Evolutionary conservation across 2,113 vertebrate species (phyloP).

Genomic region (Psittacula cyanocephala): DNA sequence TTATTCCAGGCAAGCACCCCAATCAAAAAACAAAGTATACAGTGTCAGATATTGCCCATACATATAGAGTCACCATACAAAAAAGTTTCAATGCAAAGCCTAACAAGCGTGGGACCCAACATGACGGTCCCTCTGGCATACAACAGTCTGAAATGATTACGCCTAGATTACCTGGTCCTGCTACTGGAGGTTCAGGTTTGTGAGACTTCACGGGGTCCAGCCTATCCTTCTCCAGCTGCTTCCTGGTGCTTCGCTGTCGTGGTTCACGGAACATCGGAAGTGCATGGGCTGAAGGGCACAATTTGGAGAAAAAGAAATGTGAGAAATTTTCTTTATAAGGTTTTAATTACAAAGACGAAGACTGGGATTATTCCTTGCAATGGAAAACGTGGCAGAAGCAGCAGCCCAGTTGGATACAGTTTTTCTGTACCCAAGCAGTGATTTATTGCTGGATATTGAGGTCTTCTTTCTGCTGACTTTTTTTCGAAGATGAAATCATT

Average conservation of each 20-base stretch:
- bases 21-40: background rate
- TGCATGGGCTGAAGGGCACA: slow-evolving; percentile 84
- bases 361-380: background rate
- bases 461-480: background rate
- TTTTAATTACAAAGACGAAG: background rate
- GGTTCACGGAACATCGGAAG: slow-evolving; percentile 99
- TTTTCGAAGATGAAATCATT: background rate
- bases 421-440: background rate
- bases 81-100: background rate
- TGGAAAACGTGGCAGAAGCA: background rate
- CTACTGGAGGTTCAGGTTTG: slow-evolving; percentile 95
- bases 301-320: background rate
- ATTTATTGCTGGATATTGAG: background rate
- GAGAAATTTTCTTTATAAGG: background rate
- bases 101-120: background rate
- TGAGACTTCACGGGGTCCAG: slow-evolving; percentile 94
- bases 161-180: slow-evolving; percentile 88
- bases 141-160: background rate
- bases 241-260: slow-evolving; percentile 92
- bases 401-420: background rate
- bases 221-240: slow-evolving; percentile 96
- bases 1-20: background rate
- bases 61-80: accelerated
- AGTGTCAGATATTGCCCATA: background rate
- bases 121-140: background rate